These are phyloP conservation scores for Erebia aethiops DNA, from an alignment of 2,888 invertebrate genomes.

Conservation along the genomic window DNA sequence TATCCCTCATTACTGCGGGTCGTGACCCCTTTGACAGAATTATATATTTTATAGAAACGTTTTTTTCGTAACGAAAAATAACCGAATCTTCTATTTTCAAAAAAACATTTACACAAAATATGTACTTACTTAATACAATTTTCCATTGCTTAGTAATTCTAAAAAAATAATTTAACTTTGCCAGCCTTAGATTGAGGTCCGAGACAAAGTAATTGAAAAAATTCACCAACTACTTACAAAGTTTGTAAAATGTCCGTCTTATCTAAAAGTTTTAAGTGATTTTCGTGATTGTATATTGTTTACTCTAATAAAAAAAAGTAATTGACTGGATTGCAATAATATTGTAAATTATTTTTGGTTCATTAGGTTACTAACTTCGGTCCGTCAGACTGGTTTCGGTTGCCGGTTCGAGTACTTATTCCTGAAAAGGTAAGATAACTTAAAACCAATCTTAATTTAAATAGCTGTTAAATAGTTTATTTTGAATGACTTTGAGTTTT, in stretches of 20 bases:
- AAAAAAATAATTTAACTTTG: neutral
- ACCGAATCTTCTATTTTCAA: no score
- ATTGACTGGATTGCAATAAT: neutral
- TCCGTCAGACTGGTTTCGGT: constrained; percentile 64
- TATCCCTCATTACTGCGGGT: no score
- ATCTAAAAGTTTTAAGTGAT: constrained; percentile 10
- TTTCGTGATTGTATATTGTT: constrained; percentile 1
- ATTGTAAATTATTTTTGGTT: constrained; percentile 28
- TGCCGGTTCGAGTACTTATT: constrained; percentile 49
- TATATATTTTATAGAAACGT: neutral
- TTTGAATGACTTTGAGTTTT: no score
- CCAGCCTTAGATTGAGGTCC: neutral
- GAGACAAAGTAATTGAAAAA: constrained; percentile 2
- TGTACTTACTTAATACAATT: no score
- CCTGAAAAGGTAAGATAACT: constrained; percentile 52
- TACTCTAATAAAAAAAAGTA: neutral
- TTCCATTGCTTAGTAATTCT: no score
- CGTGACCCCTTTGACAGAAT: no score
- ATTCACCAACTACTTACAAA: neutral
- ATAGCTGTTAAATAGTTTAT: no score
- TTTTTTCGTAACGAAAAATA: neutral
- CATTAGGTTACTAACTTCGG: constrained; percentile 67
- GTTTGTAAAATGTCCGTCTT: constrained; percentile 10
- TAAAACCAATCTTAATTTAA: neutral
- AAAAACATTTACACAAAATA: no score